Evolutionary conservation across 1,140 invertebrate genomes (phyloP), one percentile per base, ranked within the genome.

Genomic region (Calliopsis andreniformis): DNA sequence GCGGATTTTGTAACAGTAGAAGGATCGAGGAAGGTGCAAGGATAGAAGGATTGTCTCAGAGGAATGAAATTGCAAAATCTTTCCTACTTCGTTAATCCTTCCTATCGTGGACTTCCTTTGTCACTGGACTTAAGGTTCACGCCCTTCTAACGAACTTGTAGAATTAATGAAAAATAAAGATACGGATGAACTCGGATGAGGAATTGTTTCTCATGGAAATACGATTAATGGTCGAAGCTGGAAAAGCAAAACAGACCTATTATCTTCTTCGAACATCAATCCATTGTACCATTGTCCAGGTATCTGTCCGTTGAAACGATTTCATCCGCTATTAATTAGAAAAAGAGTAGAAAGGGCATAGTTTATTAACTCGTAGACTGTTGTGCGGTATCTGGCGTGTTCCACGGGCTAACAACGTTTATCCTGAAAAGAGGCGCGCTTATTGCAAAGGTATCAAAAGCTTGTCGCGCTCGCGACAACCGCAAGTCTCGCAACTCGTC

Each of bases 41-140:
- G 35, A 39, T 10, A n/a, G n/a, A 32, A 47, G 23, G 28, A 49
- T 61, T 28, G 25, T 47, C 6, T 23, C 6, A 39, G 32, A 25
- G 18, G 42, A 43, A 47, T 62, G 43, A 71, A 61, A 32, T 35
- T 51, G 23, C 70, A 0, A 3, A 28, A 23, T 16, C 20, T 68
- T 53, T 76, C 63, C 30, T 8, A 23, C 68, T 68, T 30, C 72
- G 39, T 45, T 73, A 55, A 67, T 67, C 63, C 72, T 25, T 14
- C 30, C 30, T 32, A n/a, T 12, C n/a, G 14, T 25, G 10, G 14
- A 20, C 14, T 16, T 32, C n/a, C 30, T 28, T 20, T 63, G 5
- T 1, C n/a, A 12, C 16, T 6, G 16, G 16, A 42, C 7, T 3
- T 14, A 18, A 14, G n/a, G 16, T 32, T 39, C 56, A 10, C 18